A percentile compares a stretch with the other conserved stretches of the same genome.
phyloP scores from a whole-genome alignment of 2,888 invertebrate genomes.

The Lottia gigantea region DNA sequence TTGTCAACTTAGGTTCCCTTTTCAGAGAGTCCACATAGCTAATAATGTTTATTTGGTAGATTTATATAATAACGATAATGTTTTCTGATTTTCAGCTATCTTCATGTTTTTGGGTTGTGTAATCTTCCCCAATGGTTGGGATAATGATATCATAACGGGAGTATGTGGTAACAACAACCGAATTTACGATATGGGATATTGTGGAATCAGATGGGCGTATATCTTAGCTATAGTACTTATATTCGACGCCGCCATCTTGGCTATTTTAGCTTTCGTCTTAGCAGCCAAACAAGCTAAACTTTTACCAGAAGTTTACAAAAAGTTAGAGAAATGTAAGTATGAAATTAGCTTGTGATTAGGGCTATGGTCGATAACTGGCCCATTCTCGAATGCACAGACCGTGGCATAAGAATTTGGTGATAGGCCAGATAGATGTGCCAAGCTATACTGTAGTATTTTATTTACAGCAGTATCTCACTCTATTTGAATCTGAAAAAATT shows the following conservation, averaged over 20 bases:
- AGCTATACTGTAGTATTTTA: no score
- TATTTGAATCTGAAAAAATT: background rate
- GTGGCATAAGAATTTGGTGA: no score
- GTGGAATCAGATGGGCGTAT: conserved; percentile 84
- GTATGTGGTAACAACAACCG: conserved; percentile 85
- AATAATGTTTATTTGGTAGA: no score
- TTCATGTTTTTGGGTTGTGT: conserved; percentile 89
- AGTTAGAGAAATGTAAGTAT: conserved; percentile 51
- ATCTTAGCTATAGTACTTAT: conserved; percentile 91
- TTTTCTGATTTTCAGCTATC: conserved; percentile 78
- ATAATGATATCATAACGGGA: conserved; percentile 82
- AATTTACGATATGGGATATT: conserved; percentile 81
- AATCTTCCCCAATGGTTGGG: conserved; percentile 92
- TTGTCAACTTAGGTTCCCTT: no score
- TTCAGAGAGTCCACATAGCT: no score
- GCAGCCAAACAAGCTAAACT: conserved; percentile 80
- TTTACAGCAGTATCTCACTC: no score
- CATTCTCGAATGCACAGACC: no score
- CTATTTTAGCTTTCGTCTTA: conserved; percentile 91
- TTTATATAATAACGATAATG: no score
- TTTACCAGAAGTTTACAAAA: conserved; percentile 49
- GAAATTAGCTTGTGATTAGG: background rate
- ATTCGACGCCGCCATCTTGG: conserved; percentile 83
- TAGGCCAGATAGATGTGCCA: no score
- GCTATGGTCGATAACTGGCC: background rate